Evolutionary conservation across 2,888 invertebrate genomes (phyloP).

Genomic region (Nezara viridula): DNA sequence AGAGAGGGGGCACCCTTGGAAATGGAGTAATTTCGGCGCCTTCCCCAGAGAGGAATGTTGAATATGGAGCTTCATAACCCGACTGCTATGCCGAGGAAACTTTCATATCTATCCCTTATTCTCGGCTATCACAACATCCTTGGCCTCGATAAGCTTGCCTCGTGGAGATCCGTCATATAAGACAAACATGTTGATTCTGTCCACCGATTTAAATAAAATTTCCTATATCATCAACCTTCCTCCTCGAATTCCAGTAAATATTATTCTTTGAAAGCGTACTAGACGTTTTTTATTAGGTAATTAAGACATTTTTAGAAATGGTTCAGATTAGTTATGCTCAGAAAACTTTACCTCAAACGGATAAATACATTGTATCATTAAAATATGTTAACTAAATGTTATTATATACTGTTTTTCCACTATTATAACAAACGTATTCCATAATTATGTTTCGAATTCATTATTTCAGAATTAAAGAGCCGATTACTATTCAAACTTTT

Average conservation of each 20-base stretch:
- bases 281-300: too few relatives aligned
- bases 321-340: too few relatives aligned
- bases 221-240: neutral
- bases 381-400: too few relatives aligned
- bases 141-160: neutral
- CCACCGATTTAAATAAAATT: neutral
- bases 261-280: neutral
- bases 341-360: too few relatives aligned
- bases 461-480: too few relatives aligned
- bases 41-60: neutral
- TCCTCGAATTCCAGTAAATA: neutral
- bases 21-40: conserved; percentile 23
- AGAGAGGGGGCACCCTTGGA: neutral
- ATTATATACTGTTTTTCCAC: too few relatives aligned
- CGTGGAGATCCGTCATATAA: neutral
- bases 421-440: too few relatives aligned
- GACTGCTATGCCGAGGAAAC: neutral
- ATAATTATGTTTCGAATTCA: too few relatives aligned
- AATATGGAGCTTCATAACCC: conserved; percentile 13
- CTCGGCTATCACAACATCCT: conserved; percentile 26
- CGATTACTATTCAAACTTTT: too few relatives aligned
- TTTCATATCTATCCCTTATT: conserved; percentile 28
- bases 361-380: too few relatives aligned
- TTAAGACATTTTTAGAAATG: too few relatives aligned
- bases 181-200: neutral